These are phyloP conservation scores for Alauda arvensis DNA, from an alignment of 2,797 vertebrate genomes.

Conservation along the genomic window DNA sequence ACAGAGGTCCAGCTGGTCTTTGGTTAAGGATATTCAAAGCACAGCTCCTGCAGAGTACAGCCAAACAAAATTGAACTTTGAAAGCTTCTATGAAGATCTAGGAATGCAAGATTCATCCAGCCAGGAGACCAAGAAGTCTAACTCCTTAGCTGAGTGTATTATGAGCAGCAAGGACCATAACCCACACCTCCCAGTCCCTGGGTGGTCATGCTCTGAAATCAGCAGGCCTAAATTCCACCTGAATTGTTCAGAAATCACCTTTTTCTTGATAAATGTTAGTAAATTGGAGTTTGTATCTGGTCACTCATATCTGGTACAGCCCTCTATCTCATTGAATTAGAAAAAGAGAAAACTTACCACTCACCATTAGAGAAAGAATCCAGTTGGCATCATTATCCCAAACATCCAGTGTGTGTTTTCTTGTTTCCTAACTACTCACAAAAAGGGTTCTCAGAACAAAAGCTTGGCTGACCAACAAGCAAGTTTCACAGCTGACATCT, in stretches of 20 bases:
- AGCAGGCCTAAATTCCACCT: not conserved
- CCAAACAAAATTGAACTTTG: not conserved
- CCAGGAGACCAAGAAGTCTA: not conserved
- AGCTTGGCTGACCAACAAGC: not conserved
- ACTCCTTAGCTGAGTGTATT: not conserved
- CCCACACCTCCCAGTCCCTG: not conserved
- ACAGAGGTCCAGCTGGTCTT: not conserved
- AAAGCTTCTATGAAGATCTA: not conserved
- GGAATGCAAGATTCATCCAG: not conserved
- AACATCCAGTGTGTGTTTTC: not conserved
- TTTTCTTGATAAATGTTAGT: slow-evolving; percentile 30
- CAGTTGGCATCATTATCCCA: not conserved
- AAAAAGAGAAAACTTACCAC: slow-evolving; percentile 5
- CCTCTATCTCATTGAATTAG: slow-evolving; percentile 20
- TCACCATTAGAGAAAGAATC: slow-evolving; percentile 5
- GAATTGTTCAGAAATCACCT: not conserved
- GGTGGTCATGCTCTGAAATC: not conserved
- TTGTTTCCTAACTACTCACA: not conserved
- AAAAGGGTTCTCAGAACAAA: not conserved
- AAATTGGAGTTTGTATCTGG: slow-evolving; percentile 22
- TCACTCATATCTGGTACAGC: slow-evolving; percentile 16
- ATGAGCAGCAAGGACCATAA: not conserved
- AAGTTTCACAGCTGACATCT: not conserved
- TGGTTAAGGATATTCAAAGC: not conserved
- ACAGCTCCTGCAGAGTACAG: not conserved